A percentile compares a stretch with the other conserved stretches of the same genome.
phyloP scores from a whole-genome alignment of 2,797 vertebrate species.

The Sebastes miniatus region DNA sequence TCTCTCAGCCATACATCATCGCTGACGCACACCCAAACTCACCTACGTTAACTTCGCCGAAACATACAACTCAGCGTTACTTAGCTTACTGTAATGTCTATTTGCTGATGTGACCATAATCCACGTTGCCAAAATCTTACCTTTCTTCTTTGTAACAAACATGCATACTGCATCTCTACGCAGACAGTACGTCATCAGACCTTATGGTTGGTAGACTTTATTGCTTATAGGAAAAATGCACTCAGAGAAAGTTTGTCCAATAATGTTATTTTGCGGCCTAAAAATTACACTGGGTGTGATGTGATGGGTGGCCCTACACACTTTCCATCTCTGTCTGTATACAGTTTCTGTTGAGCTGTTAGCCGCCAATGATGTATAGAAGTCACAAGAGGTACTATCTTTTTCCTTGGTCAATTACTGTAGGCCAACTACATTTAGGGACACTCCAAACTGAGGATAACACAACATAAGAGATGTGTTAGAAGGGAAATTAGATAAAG shows the following conservation, averaged over 20 bases:
- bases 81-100: neutral
- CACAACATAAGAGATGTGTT: neutral
- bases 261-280: neutral
- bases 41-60: constrained; percentile 7
- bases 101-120: neutral
- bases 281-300: neutral
- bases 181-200: neutral
- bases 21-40: constrained; percentile 35
- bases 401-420: neutral
- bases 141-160: neutral
- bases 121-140: neutral
- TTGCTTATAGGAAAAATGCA: neutral
- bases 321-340: fast-evolving
- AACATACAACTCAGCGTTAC: neutral
- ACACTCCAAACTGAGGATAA: neutral
- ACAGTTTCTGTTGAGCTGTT: neutral
- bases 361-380: neutral
- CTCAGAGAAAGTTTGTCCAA: neutral
- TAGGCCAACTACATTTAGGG: neutral
- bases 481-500: neutral
- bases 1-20: constrained; percentile 50
- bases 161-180: neutral
- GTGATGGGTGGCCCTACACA: no score
- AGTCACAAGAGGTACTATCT: neutral
- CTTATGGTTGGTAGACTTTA: neutral